Conservation (phyloP, 2,888 invertebrate species). For the Biston stratarius region DNA sequence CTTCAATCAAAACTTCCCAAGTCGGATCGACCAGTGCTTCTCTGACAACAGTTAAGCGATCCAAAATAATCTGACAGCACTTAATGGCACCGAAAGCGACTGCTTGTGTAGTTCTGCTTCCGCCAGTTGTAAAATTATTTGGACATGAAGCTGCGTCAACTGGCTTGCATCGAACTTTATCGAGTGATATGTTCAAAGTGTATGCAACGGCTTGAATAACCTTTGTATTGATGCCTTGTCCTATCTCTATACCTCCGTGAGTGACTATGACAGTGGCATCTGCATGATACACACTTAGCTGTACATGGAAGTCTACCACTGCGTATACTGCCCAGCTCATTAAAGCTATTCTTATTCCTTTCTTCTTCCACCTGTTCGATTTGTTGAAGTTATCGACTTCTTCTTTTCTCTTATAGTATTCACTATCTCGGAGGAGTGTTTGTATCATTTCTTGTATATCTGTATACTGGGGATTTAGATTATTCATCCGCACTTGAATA, state of each 20-base stretch:
- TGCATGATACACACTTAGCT: slow-evolving; percentile 89
- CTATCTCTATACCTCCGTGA: slow-evolving; percentile 92
- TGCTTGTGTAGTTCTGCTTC: slow-evolving; percentile 78
- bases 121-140: slow-evolving; percentile 89
- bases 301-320: slow-evolving; percentile 84
- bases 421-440: slow-evolving; percentile 63
- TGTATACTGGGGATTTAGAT: slow-evolving; percentile 71
- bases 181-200: slow-evolving; percentile 88
- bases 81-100: slow-evolving; percentile 65
- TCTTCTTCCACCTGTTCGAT: slow-evolving; percentile 92
- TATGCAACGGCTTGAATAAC: slow-evolving; percentile 89
- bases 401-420: slow-evolving; percentile 84
- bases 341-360: slow-evolving; percentile 89
- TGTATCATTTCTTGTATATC: slow-evolving; percentile 66
- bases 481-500: slow-evolving; percentile 75
- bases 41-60: slow-evolving; percentile 77
- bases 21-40: slow-evolving; percentile 73
- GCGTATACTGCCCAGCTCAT: slow-evolving; percentile 88
- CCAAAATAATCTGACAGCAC: slow-evolving; percentile 82
- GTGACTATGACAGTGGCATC: slow-evolving; percentile 90
- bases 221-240: slow-evolving; percentile 93
- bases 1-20: slow-evolving; percentile 82
- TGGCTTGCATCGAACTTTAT: slow-evolving; percentile 88
- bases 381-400: slow-evolving; percentile 87
- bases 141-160: slow-evolving; percentile 87